Evolutionary conservation across 2,797 vertebrate species (phyloP).

Genomic region (Argyrosomus regius): DNA sequence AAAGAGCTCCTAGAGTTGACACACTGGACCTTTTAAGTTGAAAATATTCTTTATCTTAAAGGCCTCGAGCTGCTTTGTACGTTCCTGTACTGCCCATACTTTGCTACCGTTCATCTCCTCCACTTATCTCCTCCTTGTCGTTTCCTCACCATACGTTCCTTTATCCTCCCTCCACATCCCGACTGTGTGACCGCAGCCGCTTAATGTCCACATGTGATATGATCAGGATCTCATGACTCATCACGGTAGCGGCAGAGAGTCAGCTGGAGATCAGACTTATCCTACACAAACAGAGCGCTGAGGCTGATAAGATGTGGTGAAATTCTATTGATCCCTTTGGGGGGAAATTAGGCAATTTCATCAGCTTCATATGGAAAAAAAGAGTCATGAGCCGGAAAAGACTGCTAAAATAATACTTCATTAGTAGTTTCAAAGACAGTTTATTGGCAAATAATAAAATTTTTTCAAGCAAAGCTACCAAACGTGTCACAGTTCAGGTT

Average conservation of each 20-base stretch:
- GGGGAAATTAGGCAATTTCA: neutral
- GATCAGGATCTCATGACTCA: constrained; percentile 51
- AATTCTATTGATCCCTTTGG: constrained; percentile 45
- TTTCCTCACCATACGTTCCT: neutral
- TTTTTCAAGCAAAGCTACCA: neutral
- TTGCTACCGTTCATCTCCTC: too few species aligned
- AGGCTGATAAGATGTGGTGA: constrained; percentile 25
- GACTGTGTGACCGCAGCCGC: constrained; percentile 9
- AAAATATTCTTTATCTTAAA: neutral
- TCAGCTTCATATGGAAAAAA: neutral
- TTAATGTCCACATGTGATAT: constrained; percentile 29
- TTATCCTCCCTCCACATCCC: neutral
- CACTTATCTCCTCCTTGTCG: neutral
- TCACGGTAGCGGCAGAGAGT: constrained; percentile 28
- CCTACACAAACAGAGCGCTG: constrained; percentile 15
- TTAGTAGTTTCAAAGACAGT: neutral
- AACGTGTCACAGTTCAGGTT: neutral
- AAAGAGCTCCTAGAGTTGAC: too few species aligned
- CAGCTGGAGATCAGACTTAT: constrained; percentile 38
- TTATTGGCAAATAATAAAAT: neutral
- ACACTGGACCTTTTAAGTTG: neutral
- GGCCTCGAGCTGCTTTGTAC: neutral
- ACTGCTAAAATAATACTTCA: accelerated
- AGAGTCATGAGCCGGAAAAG: neutral
- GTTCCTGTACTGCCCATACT: neutral